Conservation (phyloP, 2,797 vertebrate genomes). For the Lithobates sylvaticus region DNA sequence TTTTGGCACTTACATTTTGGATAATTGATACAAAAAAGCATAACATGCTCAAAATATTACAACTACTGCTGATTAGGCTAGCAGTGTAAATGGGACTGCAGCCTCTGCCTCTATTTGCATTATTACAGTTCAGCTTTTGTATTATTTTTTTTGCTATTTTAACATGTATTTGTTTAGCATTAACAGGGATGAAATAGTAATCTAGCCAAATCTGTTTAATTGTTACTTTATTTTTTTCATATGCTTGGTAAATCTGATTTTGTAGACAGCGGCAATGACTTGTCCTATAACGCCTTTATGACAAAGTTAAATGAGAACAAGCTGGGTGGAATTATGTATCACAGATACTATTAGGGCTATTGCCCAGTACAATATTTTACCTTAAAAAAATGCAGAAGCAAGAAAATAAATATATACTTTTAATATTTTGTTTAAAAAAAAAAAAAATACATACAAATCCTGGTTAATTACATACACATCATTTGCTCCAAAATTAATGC, state of each 20-base stretch:
- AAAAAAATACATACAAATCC: too few relatives aligned
- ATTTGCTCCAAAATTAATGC: too few relatives aligned
- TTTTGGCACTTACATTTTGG: conserved; percentile 51
- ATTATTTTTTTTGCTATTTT: background rate
- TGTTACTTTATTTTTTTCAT: background rate
- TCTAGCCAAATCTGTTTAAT: background rate
- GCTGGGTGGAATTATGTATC: background rate
- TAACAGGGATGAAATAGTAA: background rate
- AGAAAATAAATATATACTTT: too few relatives aligned
- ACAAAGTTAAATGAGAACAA: too few relatives aligned
- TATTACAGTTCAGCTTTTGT: background rate
- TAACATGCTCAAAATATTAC: conserved; percentile 8
- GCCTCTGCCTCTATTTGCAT: background rate
- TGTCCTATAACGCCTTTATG: background rate
- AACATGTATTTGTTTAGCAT: background rate
- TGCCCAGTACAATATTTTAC: too few relatives aligned
- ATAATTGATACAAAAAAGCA: conserved; percentile 62
- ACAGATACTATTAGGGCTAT: too few relatives aligned
- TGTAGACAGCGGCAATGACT: background rate
- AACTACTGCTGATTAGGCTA: conserved; percentile 12
- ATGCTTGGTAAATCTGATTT: background rate
- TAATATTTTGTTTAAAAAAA: too few relatives aligned
- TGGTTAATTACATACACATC: too few relatives aligned
- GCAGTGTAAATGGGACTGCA: background rate
- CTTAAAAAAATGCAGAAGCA: too few relatives aligned